A percentile compares a stretch with the other conserved stretches of the same genome.
Conservation (phyloP, 2,888 invertebrate genomes). For the Synergus itoensis region DNA sequence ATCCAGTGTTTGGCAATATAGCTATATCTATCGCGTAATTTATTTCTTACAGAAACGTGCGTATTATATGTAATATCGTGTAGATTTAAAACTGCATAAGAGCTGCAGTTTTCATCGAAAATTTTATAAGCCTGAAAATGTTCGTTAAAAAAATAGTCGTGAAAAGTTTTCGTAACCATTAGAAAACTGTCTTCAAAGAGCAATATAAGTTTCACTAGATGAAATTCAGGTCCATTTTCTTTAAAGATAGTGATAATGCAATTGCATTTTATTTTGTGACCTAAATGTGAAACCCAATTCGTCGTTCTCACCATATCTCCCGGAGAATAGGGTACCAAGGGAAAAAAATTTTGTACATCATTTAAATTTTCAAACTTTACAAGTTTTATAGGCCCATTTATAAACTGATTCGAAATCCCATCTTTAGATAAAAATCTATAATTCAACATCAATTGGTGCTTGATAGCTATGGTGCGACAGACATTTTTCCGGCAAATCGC, state of each 20-base stretch:
- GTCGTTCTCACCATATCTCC: background rate
- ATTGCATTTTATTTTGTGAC: background rate
- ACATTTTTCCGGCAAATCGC: too few relatives aligned
- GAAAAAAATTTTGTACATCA: too few relatives aligned
- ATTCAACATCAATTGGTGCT: too few relatives aligned
- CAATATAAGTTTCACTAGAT: background rate
- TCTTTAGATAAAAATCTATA: too few relatives aligned
- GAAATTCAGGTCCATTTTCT: background rate
- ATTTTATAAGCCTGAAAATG: background rate
- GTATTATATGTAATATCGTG: background rate
- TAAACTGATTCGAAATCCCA: too few relatives aligned
- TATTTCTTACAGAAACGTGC: background rate
- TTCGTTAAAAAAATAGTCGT: background rate
- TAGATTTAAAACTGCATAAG: background rate
- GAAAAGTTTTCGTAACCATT: background rate
- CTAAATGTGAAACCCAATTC: background rate
- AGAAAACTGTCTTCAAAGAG: background rate
- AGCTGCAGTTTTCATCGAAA: background rate
- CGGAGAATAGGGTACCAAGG: too few relatives aligned
- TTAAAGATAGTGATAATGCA: background rate
- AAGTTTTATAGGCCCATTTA: too few relatives aligned
- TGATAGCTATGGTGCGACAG: too few relatives aligned
- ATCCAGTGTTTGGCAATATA: background rate
- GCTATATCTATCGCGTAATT: background rate
- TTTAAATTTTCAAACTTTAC: too few relatives aligned